A percentile compares a stretch with the other conserved stretches of the same genome.
These are phyloP conservation scores for Hephaestus fuliginosus DNA, from an alignment of 2,797 vertebrate genomes.

Conservation along the genomic window DNA sequence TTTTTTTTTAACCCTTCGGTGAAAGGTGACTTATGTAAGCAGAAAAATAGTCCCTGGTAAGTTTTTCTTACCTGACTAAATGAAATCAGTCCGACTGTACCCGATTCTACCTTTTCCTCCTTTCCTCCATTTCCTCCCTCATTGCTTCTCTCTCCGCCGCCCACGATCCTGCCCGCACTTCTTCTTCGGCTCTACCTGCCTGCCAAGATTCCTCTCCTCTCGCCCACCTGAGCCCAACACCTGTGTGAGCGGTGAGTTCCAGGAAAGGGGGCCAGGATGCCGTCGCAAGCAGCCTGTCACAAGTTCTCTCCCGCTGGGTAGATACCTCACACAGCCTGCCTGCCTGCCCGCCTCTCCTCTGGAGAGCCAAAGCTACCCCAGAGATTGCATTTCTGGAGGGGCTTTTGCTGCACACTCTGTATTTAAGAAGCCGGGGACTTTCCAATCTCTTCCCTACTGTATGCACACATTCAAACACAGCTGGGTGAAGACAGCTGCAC, in stretches of 20 bases:
- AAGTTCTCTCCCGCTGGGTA: conserved; percentile 54
- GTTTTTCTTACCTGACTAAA: conserved; percentile 44
- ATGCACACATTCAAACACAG: conserved; percentile 36
- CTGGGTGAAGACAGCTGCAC: conserved; percentile 23
- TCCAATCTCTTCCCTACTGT: conserved; percentile 45
- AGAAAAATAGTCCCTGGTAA: conserved; percentile 20
- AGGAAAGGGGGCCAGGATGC: conserved; percentile 63
- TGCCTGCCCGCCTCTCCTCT: conserved; percentile 37
- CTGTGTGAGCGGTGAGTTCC: conserved; percentile 69
- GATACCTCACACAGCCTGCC: conserved; percentile 53
- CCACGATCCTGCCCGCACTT: conserved; percentile 49
- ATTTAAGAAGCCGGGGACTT: conserved; percentile 28
- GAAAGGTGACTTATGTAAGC: conserved; percentile 42
- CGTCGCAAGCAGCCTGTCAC: conserved; percentile 56
- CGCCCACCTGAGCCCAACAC: conserved; percentile 75
- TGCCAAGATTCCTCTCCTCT: conserved; percentile 70
- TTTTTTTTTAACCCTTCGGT: conserved; percentile 50
- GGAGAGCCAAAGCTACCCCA: conserved; percentile 43
- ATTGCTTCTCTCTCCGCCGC: conserved; percentile 31
- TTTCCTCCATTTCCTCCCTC: conserved; percentile 28
- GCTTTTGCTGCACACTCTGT: conserved; percentile 25
- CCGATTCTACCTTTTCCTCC: conserved; percentile 10
- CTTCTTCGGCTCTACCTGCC: conserved; percentile 48
- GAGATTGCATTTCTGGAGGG: conserved; percentile 35
- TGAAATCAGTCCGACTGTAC: conserved; percentile 18